These are phyloP conservation scores for Siderastrea siderea DNA, from an alignment of 92 coral and sea anemone genomes.

Conservation along the genomic window DNA sequence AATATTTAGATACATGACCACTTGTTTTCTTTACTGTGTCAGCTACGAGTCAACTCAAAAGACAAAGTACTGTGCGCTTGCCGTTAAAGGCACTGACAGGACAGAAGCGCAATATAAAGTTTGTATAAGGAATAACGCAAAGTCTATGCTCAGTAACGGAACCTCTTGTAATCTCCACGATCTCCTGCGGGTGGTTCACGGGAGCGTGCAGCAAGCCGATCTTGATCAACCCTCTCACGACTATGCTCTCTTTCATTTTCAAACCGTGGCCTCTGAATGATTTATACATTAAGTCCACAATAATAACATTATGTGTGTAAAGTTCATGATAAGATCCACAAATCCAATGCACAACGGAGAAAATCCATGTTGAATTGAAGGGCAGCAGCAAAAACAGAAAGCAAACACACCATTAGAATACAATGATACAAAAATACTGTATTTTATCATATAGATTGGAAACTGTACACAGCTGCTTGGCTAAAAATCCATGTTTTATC, in stretches of 20 bases:
- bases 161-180: conserved; percentile 87
- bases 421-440: background rate
- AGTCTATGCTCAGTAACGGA: conserved; percentile 70
- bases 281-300: conserved; percentile 20
- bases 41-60: background rate
- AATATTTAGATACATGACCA: background rate
- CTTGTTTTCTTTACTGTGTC: background rate
- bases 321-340: conserved; percentile 69
- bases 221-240: conserved; percentile 95
- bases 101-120: background rate
- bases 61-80: background rate
- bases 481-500: background rate
- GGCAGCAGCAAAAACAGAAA: conserved; percentile 69
- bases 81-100: too few relatives aligned
- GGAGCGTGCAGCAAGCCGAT: conserved; percentile 91
- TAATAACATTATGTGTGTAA: conserved; percentile 33
- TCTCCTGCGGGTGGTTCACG: conserved; percentile 88
- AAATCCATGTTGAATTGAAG: conserved; percentile 59
- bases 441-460: background rate
- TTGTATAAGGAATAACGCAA: background rate
- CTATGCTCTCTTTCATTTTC: conserved; percentile 88
- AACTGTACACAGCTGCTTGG: background rate
- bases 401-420: conserved; percentile 75
- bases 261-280: conserved; percentile 84
- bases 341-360: conserved; percentile 52